Percentiles rank a stretch among this genome's conserved stretches.
phyloP scores from a whole-genome alignment of 2,888 invertebrate genomes.

The Tetragonisca angustula region DNA sequence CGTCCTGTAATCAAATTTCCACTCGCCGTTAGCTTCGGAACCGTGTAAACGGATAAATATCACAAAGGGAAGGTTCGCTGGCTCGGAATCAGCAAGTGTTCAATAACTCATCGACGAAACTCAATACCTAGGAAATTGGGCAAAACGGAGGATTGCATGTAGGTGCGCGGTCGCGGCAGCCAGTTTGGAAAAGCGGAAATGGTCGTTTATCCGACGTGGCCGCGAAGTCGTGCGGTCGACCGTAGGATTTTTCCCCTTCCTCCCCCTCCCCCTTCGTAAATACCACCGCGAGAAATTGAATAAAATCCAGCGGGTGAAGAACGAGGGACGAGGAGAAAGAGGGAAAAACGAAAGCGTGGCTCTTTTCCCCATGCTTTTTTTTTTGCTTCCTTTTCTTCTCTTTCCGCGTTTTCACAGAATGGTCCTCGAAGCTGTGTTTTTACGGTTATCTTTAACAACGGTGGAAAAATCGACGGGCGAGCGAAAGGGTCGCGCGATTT shows the following conservation, averaged over 20 bases:
- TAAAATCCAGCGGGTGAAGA: conserved; percentile 5
- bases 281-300: conserved; percentile 34
- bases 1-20: no score
- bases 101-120: neutral
- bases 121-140: neutral
- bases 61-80: no score
- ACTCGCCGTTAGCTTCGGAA: no score
- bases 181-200: neutral
- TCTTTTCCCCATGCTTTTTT: neutral
- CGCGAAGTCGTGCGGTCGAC: conserved; percentile 25
- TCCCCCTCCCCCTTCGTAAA: conserved; percentile 1
- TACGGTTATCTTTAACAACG: conserved; percentile 6
- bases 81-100: neutral
- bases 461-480: neutral
- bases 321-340: neutral
- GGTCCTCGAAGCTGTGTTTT: neutral
- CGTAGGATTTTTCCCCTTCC: conserved; percentile 33
- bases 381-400: no score
- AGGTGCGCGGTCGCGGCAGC: neutral
- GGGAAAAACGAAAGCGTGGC: conserved; percentile 21
- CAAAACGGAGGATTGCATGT: no score
- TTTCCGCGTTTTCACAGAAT: conserved; percentile 18
- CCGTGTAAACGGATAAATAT: no score
- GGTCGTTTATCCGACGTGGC: conserved; percentile 27
- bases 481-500: neutral